These are phyloP conservation scores for Oryzias dopingdopingensis DNA, from an alignment of 2,797 vertebrate species.

Conservation along the genomic window DNA sequence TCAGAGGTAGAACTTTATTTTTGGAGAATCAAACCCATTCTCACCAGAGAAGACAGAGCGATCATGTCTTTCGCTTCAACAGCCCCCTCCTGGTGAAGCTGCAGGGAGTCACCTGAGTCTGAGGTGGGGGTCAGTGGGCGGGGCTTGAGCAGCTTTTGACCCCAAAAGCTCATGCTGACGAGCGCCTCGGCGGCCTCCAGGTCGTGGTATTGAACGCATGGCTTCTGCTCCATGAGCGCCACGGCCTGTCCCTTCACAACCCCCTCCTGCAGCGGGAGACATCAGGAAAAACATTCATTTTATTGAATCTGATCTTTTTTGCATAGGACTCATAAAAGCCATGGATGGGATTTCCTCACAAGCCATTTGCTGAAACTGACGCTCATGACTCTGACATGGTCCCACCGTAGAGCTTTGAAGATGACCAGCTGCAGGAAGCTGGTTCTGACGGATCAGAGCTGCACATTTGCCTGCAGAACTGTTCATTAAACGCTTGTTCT, in stretches of 20 bases:
- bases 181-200: conserved; percentile 94
- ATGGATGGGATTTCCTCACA: no score
- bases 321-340: no score
- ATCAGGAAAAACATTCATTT: neutral
- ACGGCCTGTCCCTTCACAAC: conserved; percentile 71
- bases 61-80: conserved; percentile 87
- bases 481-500: no score
- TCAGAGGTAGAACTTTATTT: no score
- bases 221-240: conserved; percentile 79
- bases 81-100: conserved; percentile 62
- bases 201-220: conserved; percentile 87
- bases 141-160: conserved; percentile 84
- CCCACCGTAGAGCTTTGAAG: no score
- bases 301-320: no score
- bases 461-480: no score
- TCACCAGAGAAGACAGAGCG: conserved; percentile 90
- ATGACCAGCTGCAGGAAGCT: no score
- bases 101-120: conserved; percentile 88
- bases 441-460: no score
- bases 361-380: no score
- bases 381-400: no score
- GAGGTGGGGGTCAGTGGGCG: conserved; percentile 93
- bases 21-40: neutral
- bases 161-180: conserved; percentile 98
- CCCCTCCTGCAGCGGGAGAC: conserved; percentile 71